These are phyloP conservation scores for Polypterus senegalus DNA, from an alignment of 2,113 vertebrate species.

Conservation along the genomic window DNA sequence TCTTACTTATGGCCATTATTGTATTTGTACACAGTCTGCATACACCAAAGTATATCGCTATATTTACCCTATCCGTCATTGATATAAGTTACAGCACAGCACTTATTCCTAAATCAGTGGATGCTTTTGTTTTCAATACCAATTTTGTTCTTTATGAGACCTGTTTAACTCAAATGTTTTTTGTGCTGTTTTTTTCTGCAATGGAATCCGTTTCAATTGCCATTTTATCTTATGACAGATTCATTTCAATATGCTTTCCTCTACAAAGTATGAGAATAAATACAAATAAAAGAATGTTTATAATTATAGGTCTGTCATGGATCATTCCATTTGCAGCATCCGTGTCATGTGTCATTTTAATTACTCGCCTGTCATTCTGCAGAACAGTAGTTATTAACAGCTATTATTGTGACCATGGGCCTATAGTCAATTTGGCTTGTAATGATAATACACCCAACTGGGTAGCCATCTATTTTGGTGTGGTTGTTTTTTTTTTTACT, in stretches of 20 bases:
- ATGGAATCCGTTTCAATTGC: neutral
- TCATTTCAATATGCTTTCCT: conserved; percentile 4
- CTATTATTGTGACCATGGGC: conserved; percentile 7
- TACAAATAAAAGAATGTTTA: conserved; percentile 1
- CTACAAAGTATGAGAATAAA: neutral
- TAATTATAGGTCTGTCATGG: conserved; percentile 1
- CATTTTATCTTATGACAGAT: conserved; percentile 7
- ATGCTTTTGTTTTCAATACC: neutral
- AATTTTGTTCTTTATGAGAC: neutral
- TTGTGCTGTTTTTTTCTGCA: neutral
- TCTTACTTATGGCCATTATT: neutral
- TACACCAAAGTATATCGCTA: conserved; percentile 3
- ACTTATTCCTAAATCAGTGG: conserved; percentile 3
- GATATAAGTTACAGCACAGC: conserved; percentile 4
- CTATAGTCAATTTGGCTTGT: neutral
- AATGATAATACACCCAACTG: conserved; percentile 2
- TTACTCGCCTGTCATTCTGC: conserved; percentile 1
- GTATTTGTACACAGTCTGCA: neutral
- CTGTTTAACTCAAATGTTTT: conserved; percentile 3
- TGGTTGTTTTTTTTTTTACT: neutral
- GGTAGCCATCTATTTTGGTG: neutral
- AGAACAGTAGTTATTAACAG: conserved; percentile 7
- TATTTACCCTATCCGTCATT: neutral
- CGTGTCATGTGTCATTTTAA: neutral
- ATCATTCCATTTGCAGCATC: neutral